Conservation (phyloP, 2,113 vertebrate genomes). For the Cynopterus brachyotis region DNA sequence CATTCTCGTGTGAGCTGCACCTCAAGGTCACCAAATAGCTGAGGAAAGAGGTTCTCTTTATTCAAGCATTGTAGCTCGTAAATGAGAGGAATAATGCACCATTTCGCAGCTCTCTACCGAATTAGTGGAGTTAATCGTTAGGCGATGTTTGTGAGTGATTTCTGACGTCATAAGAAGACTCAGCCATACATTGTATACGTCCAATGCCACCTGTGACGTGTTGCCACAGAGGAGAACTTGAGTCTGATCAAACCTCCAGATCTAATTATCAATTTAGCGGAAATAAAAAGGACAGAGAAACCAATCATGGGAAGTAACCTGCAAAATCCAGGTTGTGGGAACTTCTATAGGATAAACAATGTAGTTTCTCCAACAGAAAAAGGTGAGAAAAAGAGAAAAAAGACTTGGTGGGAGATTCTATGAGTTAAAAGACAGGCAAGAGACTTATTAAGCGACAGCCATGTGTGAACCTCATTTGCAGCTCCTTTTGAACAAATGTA, state of each 20-base stretch:
- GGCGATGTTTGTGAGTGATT: neutral
- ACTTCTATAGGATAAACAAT: neutral
- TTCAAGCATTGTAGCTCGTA: neutral
- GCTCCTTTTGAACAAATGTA: neutral
- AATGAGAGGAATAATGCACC: neutral
- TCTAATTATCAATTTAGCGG: neutral
- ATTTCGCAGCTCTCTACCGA: neutral
- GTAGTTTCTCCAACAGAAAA: constrained; percentile 20
- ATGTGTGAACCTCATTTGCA: neutral
- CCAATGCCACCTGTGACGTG: neutral
- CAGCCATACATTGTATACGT: neutral
- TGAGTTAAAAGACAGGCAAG: neutral
- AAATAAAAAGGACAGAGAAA: neutral
- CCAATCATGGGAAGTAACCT: neutral
- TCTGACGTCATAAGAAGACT: neutral
- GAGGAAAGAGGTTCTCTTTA: neutral
- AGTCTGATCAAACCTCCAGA: neutral
- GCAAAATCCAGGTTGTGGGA: neutral
- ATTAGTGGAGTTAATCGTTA: neutral
- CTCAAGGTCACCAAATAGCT: neutral
- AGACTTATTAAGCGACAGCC: neutral
- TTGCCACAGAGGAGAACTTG: neutral
- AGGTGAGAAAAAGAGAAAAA: neutral
- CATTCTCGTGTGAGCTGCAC: neutral
- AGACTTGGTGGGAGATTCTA: neutral